phyloP scores from a whole-genome alignment of 1,140 invertebrate species.

The Euwallacea similis region DNA sequence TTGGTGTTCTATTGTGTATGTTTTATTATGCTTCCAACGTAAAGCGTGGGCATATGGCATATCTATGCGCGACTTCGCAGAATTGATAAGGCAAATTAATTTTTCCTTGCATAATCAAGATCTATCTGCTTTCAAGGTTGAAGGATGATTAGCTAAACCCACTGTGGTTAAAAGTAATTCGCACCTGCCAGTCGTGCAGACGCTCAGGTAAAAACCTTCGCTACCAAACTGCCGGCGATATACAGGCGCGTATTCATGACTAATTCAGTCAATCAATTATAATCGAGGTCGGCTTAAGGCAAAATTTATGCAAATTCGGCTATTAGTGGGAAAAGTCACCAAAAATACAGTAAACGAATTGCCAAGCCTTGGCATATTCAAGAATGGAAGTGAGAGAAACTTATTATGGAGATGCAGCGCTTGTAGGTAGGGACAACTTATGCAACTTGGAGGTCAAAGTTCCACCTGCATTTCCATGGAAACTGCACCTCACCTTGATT shows the following conservation, averaged over 20 bases:
- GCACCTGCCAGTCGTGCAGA: neutral
- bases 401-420: too few species aligned
- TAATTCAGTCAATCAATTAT: neutral
- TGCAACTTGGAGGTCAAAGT: too few species aligned
- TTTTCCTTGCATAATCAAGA: neutral
- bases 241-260: neutral
- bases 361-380: too few species aligned
- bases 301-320: neutral
- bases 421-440: too few species aligned
- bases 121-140: neutral
- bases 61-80: neutral
- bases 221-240: neutral
- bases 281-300: neutral
- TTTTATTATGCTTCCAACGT: neutral
- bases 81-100: neutral
- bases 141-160: neutral
- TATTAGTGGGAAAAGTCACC: too few species aligned
- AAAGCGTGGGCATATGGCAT: neutral
- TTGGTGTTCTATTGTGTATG: conserved; percentile 1
- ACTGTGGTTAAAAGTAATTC: neutral
- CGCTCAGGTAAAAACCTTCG: conserved; percentile 3
- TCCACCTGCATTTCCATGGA: too few species aligned
- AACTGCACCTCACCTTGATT: too few species aligned
- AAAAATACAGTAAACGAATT: too few species aligned
- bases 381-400: too few species aligned